A percentile compares a stretch with the other conserved stretches of the same genome.
Evolutionary conservation across 1,140 invertebrate genomes (phyloP).

Genomic region (Mactra quadrangularis): DNA sequence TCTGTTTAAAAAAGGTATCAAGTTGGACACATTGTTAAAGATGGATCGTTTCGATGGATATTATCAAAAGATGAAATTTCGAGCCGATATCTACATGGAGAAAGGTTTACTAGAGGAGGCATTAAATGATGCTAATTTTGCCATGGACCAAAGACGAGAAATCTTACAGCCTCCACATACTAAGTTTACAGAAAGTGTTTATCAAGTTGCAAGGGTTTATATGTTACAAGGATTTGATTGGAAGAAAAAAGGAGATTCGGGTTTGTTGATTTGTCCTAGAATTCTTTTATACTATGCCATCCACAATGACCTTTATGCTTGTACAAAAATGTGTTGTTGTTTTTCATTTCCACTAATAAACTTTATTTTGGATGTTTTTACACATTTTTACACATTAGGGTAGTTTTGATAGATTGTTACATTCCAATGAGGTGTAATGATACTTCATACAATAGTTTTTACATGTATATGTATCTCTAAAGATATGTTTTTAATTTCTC

Average conservation of each 20-base stretch:
- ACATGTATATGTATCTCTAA: no score
- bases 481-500: no score
- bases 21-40: constrained; percentile 32
- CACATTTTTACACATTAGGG: no score
- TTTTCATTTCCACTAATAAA: no score
- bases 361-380: no score
- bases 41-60: constrained; percentile 25
- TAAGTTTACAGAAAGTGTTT: constrained; percentile 44
- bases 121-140: constrained; percentile 13
- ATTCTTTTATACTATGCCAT: no score
- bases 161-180: constrained; percentile 56
- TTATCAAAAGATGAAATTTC: constrained; percentile 23
- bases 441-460: no score
- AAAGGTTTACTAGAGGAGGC: constrained; percentile 35
- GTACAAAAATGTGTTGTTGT: no score
- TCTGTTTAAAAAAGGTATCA: no score
- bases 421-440: no score
- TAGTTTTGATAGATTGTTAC: no score
- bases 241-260: constrained; percentile 19
- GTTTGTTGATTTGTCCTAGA: background rate
- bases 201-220: constrained; percentile 46
- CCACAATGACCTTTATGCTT: no score
- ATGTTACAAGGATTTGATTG: constrained; percentile 33
- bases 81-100: constrained; percentile 47
- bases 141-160: constrained; percentile 23